phyloP scores from a whole-genome alignment of 2,113 vertebrate species.

The Girardinichthys multiradiatus region DNA sequence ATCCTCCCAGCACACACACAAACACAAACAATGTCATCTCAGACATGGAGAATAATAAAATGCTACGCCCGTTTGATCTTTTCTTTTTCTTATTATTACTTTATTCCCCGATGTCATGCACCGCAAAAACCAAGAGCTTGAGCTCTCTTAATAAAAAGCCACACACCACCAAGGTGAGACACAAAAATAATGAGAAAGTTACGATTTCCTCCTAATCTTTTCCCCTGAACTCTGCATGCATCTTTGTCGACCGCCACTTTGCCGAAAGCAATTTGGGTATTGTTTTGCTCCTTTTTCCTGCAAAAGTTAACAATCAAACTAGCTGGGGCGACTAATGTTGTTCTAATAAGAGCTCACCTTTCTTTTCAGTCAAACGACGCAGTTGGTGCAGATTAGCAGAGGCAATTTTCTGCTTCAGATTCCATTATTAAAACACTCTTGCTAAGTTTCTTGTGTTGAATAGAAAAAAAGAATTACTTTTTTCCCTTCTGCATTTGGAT shows the following conservation, averaged over 20 bases:
- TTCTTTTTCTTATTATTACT: conserved; percentile 66
- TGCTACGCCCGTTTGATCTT: conserved; percentile 53
- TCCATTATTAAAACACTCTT: conserved; percentile 76
- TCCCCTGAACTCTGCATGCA: conserved; percentile 38
- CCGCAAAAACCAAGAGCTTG: conserved; percentile 43
- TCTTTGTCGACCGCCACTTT: conserved; percentile 59
- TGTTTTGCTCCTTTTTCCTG: conserved; percentile 51
- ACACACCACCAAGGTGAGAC: conserved; percentile 62
- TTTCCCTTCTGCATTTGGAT: conserved; percentile 45
- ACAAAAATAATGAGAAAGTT: conserved; percentile 69
- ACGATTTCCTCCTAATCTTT: conserved; percentile 66
- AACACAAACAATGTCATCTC: conserved; percentile 54
- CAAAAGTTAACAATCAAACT: conserved; percentile 71
- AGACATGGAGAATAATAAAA: conserved; percentile 67
- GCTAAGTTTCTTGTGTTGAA: conserved; percentile 74
- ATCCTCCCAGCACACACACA: conserved; percentile 15
- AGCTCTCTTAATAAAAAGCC: conserved; percentile 64
- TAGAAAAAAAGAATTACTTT: conserved; percentile 60
- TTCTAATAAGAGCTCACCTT: conserved; percentile 81
- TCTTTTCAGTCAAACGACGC: conserved; percentile 76
- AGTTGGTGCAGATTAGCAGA: conserved; percentile 72
- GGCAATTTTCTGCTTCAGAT: conserved; percentile 83
- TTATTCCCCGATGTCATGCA: conserved; percentile 68
- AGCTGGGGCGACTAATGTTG: conserved; percentile 73
- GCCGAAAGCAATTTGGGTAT: conserved; percentile 54